Base-by-base conservation (phyloP, 2,888 invertebrate species). In the Troglohyphantes excavatus region DNA sequence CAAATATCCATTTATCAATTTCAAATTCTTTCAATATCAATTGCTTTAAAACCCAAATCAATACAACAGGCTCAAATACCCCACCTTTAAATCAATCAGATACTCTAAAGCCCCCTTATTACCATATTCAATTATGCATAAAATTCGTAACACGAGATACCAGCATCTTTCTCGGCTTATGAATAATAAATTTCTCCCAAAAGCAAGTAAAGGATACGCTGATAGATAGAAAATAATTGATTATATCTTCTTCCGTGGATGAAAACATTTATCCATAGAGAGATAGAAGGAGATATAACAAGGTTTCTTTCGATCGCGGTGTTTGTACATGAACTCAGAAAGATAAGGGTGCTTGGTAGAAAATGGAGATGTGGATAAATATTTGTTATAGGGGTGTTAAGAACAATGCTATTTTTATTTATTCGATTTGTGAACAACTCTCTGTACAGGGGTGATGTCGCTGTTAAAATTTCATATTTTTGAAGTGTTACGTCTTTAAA, bases 171-270 rank as follows among this genome's bases (percentile, higher is more conserved):
- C 29, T 27, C 21, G 21, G 3, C 11, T 21, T 23, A 29, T 75
- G 21, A 75, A 75, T 75, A 75, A 75, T 75, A 39, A 26, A 78
- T 78, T 53, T 43, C 26, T 17, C 6, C 13, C 33, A 19, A 17
- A 53, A 29, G 33, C n/a, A 23, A 23, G 7, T n/a, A 43, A 63
- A 39, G 39, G 43, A 23, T 29, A 19, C 7, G 65, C 17, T 23
- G 43, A 61, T 63, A 26, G 65, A 65, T 39, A 33, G 65, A 39
- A 68, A 78, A 78, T 78, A 63, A 65, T 65, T 78, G 75, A 75
- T 75, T 75, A 75, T 63, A 39, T 67, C 7, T 78, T 39, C 26
- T 19, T 39, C 23, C 23, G 23, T 21, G 33, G 39, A 78, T 43
- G 63, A 65, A 33, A 65, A 43, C 65, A 65, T 78, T 39, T 39